phyloP scores from a whole-genome alignment of 2,113 vertebrate genomes.

The Cromileptes altivelis region DNA sequence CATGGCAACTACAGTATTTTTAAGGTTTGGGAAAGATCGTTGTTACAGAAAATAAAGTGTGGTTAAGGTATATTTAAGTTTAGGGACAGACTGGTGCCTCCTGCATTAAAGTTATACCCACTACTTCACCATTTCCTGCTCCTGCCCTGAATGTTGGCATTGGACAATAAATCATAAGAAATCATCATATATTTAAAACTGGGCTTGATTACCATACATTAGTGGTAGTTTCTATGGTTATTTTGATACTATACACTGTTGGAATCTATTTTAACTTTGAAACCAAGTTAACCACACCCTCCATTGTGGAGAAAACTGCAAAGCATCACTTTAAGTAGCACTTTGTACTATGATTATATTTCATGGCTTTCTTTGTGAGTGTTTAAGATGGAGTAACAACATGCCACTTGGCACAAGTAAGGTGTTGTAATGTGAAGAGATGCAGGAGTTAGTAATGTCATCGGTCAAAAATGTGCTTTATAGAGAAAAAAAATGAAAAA shows the following conservation, averaged over 20 bases:
- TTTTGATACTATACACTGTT: neutral
- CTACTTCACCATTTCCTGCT: neutral
- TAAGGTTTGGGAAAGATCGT: neutral
- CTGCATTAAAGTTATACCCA: neutral
- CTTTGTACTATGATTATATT: neutral
- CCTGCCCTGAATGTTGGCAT: no score
- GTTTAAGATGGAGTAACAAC: constrained; percentile 14
- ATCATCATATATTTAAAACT: neutral
- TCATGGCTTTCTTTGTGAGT: constrained; percentile 5
- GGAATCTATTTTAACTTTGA: neutral
- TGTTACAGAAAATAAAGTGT: neutral
- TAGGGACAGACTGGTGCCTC: neutral
- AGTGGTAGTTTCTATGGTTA: neutral
- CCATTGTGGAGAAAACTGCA: constrained; percentile 2
- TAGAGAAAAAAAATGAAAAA: neutral
- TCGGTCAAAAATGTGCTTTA: constrained; percentile 42
- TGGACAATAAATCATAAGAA: neutral
- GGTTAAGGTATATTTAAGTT: neutral
- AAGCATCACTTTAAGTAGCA: constrained; percentile 16
- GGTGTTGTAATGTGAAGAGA: constrained; percentile 45
- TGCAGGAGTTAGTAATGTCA: constrained; percentile 36
- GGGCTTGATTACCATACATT: neutral
- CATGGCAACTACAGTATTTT: neutral
- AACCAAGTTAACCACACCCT: constrained; percentile 10
- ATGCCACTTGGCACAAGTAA: constrained; percentile 15